Percentiles rank a stretch among this genome's conserved stretches.
Conservation (phyloP, 2,113 vertebrate genomes). For the Archocentrus centrarchus region DNA sequence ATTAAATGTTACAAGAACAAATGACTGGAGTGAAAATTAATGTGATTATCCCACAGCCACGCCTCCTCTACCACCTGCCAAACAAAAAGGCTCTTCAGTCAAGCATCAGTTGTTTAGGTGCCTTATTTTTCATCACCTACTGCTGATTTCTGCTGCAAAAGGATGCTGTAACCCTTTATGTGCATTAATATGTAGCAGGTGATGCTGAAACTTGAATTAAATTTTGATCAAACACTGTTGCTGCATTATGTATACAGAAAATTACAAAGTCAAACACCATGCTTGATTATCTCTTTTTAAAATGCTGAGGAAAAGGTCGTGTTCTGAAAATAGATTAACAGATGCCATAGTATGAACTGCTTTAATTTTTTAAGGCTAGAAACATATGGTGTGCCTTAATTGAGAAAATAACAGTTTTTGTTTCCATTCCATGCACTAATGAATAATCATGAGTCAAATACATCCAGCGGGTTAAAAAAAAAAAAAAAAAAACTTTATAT, state of each 20-base stretch:
- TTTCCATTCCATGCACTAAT: background rate
- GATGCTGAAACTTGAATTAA: background rate
- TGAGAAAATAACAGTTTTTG: background rate
- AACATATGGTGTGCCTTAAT: background rate
- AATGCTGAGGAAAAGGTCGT: background rate
- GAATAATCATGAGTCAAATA: background rate
- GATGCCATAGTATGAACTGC: background rate
- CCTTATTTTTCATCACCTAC: background rate
- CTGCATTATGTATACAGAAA: background rate
- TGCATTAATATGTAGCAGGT: background rate
- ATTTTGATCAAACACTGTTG: background rate
- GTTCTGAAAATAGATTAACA: background rate
- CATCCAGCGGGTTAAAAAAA: background rate
- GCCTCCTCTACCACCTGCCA: background rate
- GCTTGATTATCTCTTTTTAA: background rate
- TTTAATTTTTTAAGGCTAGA: background rate
- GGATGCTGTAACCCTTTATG: background rate
- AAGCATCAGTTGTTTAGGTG: accelerated
- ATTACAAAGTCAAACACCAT: background rate
- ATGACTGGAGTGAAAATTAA: background rate
- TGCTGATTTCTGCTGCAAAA: background rate
- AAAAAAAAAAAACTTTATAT: no score
- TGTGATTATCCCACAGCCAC: background rate
- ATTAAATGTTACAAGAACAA: background rate
- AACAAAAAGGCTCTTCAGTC: background rate